Evolutionary conservation across 2,113 vertebrate species (phyloP), one percentile per base, ranked within the genome.

Genomic region (Albula glossodonta): DNA sequence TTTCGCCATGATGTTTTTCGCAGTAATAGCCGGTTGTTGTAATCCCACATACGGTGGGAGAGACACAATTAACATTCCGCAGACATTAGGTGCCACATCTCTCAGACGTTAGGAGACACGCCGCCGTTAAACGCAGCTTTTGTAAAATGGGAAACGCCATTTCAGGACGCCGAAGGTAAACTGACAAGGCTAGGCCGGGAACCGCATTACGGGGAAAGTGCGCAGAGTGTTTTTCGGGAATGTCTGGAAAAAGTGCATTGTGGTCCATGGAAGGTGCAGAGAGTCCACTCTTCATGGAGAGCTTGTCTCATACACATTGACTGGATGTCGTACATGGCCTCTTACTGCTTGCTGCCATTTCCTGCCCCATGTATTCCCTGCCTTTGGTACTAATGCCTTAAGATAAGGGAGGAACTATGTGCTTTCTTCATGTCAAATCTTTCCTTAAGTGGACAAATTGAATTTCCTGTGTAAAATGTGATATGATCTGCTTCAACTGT

Each of bases 41-140:
- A 78, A 82, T 88, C 89, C 82, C 81, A 80, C 82, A 79, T 85
- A 90, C 56, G 11, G 56, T 0, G 56, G 51, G 88, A 87, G 87
- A 90, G 90, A 88, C 91, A 91, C 86, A 89, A 90, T 94, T 94
- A 93, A 94, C 92, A 25, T 92, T 87, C 94, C 94, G 84, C 94
- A 95, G 92, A 88, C 90, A 86, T 94, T 93, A 92, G 91, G 92
- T 89, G 84, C 89, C 91, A 90, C 90, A 90, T 94, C 89, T 92
- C 92, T 91, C 88, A 41, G 31, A 41, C 31, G 31, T 41, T 41
- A 41, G 87, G 91, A 91, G 91, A 93, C 91, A 84, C 86, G 87
- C 87, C 87, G 91, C 89, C 86, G 89, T 94, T 93, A 94, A 95
- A 91, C 52, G 81, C 87, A 90, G 89, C 84, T 88, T 93, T 93